Evolutionary conservation across 2,113 vertebrate genomes (phyloP).

Genomic region (Chiloscyllium plagiosum): DNA sequence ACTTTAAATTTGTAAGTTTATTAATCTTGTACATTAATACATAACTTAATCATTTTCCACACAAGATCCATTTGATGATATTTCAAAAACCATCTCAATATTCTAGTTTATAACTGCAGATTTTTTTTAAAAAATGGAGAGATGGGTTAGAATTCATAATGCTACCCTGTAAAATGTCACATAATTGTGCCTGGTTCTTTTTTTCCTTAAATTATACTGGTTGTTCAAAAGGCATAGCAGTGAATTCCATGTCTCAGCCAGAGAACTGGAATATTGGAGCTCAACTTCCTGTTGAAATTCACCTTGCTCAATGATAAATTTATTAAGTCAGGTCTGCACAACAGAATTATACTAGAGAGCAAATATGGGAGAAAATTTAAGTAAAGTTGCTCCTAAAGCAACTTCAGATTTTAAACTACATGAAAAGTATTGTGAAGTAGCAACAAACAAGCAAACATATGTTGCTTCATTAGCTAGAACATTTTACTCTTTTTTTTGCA

Average conservation of each 20-base stretch:
- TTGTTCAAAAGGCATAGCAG: background rate
- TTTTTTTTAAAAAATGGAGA: background rate
- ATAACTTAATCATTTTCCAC: background rate
- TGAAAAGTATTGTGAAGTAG: background rate
- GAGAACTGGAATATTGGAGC: background rate
- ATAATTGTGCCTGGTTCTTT: background rate
- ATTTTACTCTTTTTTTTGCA: slow-evolving; percentile 1
- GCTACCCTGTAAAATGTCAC: background rate
- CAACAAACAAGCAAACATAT: background rate
- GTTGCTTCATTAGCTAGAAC: background rate
- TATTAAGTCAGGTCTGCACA: background rate
- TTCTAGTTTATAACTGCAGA: background rate
- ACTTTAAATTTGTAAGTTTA: background rate
- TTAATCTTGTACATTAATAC: background rate
- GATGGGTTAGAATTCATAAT: background rate
- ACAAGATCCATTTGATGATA: background rate
- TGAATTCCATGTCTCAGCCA: background rate
- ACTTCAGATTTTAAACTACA: background rate
- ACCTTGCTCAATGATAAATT: background rate
- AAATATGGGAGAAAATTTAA: background rate
- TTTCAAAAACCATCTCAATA: background rate
- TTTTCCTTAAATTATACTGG: background rate
- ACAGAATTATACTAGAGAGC: background rate
- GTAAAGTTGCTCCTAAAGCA: background rate
- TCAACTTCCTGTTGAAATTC: background rate